Evolutionary conservation across 2,797 vertebrate species (phyloP), one percentile per base, ranked within the genome.

Genomic region (Anomalospiza imberbis): DNA sequence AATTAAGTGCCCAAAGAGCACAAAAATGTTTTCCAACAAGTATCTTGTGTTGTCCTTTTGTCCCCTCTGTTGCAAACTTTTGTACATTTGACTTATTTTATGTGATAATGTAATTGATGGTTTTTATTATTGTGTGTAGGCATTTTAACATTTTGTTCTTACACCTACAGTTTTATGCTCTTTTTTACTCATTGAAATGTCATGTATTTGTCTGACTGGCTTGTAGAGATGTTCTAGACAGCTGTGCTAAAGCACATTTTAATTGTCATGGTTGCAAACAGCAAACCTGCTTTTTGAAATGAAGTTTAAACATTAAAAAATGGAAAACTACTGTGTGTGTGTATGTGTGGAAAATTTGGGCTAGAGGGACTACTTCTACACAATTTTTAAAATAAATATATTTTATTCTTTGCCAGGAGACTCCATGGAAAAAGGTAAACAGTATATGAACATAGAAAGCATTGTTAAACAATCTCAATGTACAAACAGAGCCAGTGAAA

Each of bases 341-440:
- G 10, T 61, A 26, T 63, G 38, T 85, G 66, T 96, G 13, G 4
- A 80, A 85, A 51, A 63, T 60, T 26, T 77, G 73, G 65, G 28
- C 58, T 83, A 53, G 61, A 97, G 77, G 76, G 86, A 97, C 88
- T 93, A 63, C 58, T 95, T 87, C 60, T 94, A 90, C 96, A 96
- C 97, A 72, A 5, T 75, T 95, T 98, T 99, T 99, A 99, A 99
- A 99, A 99, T 99, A 99, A 99, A 99, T 99, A 99, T 98, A 99
- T 99, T 99, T 98, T 99, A 99, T 99, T 99, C 98, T 99, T 99
- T 99, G 98, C 99, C 98, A 99, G 98, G 98, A 99, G 98, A 99
- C 98, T 98, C 98, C 98, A 99, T 99, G 99, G 98, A 99, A 99
- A 99, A 99, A 99, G 98, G 98, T 99, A 98, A 99, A 99, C 98